Evolutionary conservation across 2,113 vertebrate species (phyloP).

Genomic region (Tenrec ecaudatus): DNA sequence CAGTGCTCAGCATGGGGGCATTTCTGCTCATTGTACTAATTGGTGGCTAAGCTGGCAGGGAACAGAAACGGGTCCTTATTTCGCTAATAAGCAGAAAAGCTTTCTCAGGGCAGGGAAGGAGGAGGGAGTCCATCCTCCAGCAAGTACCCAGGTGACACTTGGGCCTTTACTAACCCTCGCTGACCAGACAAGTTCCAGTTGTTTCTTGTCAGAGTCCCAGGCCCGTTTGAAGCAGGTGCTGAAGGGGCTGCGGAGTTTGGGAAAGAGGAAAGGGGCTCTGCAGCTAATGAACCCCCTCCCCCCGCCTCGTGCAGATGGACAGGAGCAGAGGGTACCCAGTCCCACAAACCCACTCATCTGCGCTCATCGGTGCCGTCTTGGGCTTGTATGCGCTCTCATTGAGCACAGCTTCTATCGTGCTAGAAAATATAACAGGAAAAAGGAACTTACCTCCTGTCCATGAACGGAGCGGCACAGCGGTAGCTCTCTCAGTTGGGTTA

Average conservation of each 20-base stretch:
- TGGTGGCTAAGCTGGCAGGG: slow-evolving; percentile 51
- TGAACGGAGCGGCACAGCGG: background rate
- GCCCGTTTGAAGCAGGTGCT: background rate
- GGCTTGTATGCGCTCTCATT: slow-evolving; percentile 56
- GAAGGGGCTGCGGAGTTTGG: slow-evolving; percentile 18
- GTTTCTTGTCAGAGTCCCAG: slow-evolving; percentile 47
- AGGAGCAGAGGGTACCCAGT: background rate
- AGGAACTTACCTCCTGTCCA: background rate
- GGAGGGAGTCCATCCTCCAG: slow-evolving; percentile 16
- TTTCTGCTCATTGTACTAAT: slow-evolving; percentile 63
- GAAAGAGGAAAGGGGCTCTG: slow-evolving; percentile 55
- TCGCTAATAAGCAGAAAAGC: slow-evolving; percentile 59
- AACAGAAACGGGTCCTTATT: slow-evolving; percentile 56
- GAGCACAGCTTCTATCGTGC: slow-evolving; percentile 67
- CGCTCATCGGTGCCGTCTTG: slow-evolving; percentile 54
- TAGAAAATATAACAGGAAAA: slow-evolving; percentile 51
- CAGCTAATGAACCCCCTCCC: slow-evolving; percentile 50
- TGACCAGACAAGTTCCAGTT: slow-evolving; percentile 59
- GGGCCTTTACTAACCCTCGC: slow-evolving; percentile 49
- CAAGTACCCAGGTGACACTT: slow-evolving; percentile 53
- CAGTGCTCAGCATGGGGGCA: slow-evolving; percentile 29
- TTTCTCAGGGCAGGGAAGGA: slow-evolving; percentile 20
- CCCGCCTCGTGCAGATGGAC: background rate
- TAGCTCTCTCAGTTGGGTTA: background rate
- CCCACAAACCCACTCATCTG: slow-evolving; percentile 51